A percentile compares a stretch with the other conserved stretches of the same genome.
Conservation (phyloP, 2,113 vertebrate genomes). For the Columbina picui region DNA sequence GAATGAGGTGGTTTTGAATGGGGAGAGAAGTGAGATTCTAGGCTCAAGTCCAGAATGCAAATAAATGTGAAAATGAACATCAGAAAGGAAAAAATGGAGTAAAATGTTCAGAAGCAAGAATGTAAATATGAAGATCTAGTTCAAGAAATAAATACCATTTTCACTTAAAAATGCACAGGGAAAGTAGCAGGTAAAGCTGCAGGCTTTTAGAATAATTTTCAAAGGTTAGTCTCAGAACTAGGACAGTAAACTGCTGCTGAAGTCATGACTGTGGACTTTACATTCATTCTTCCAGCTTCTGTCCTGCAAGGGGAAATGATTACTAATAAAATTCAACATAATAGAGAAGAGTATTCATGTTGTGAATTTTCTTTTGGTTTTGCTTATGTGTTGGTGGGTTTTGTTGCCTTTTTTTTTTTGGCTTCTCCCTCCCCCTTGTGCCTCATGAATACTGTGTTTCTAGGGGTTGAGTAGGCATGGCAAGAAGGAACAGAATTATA, state of each 20-base stretch:
- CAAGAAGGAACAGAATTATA: neutral
- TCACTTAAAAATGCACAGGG: neutral
- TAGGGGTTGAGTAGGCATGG: neutral
- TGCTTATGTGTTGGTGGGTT: neutral
- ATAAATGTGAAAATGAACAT: neutral
- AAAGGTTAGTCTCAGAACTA: neutral
- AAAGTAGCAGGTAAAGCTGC: neutral
- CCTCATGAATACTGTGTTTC: neutral
- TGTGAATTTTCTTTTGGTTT: neutral
- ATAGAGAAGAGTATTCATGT: neutral
- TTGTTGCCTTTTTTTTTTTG: neutral
- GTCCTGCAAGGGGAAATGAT: neutral
- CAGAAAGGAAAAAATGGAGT: neutral
- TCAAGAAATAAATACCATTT: neutral
- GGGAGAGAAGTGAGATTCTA: neutral
- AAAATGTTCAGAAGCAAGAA: neutral
- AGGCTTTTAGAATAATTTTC: neutral
- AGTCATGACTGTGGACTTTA: neutral
- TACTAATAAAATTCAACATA: neutral
- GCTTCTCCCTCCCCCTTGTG: neutral
- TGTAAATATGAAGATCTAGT: neutral
- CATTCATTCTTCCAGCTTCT: neutral
- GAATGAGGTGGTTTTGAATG: neutral
- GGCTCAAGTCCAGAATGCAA: neutral
- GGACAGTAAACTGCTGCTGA: neutral